Base-by-base conservation (phyloP, 30 jellyfish, hydroid and myxozoan species). In the Sanderia malayensis region DNA sequence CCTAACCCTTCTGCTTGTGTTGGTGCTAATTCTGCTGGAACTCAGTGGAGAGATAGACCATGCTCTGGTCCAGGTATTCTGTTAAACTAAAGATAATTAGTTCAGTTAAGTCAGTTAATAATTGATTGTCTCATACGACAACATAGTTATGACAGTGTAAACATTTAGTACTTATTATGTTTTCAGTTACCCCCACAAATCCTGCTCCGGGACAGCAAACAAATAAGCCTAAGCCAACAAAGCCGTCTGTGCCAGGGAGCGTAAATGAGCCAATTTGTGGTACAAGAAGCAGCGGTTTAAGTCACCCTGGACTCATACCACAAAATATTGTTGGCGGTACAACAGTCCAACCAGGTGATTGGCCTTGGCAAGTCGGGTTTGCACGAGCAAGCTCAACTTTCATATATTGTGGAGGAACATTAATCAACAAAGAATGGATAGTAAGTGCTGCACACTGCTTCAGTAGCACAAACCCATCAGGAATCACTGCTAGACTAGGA, bases 341-440 rank as follows among this genome's bases (percentile, higher is more conserved):
- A 6, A n/a, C 24, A 9, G 88, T 76, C 19, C 73, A 44, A 31
- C 88, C 80, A 8, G 88, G 88, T 0, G 88, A 76, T 26, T 76
- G 88, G 88, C 88, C 88, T 11, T 76, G 88, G 88, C 88, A 76
- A 49, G 88, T 76, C 31, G 88, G 88, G 23, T 44, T 76, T 32
- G 73, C 88, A 20, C 44, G 66, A 2, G 21, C 2, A 30, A 80
- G 88, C 18, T 76, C 88, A 28, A 76, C 66, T 3, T 64, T 62
- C 30, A 33, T 76, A 10, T 76, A 44, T 27, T 76, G 88, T 76
- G 88, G 88, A 61, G 88, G 88, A 46, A 64, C 88, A 19, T 67
- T 76, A 11, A 41, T 76, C 49, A 61, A 33, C 46, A 37, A 63
- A 28, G 74, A 76, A 64, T 76, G 88, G 88, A 31, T 76, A 9